A percentile compares a stretch with the other conserved stretches of the same genome.
These are phyloP conservation scores for Thereva unica DNA, from an alignment of 2,888 invertebrate genomes.

Conservation along the genomic window DNA sequence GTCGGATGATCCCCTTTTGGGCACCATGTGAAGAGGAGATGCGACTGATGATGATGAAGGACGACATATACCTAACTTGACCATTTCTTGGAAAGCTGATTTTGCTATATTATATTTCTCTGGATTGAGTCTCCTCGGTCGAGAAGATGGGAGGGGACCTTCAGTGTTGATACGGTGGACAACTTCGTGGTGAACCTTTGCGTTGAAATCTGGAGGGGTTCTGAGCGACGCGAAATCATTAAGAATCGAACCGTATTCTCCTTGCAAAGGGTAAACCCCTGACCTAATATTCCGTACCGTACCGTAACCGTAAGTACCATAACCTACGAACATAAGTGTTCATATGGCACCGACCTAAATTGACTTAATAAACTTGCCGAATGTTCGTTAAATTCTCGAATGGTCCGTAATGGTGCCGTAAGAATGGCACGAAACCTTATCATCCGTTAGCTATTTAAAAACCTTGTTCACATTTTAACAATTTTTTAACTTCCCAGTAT, in stretches of 20 bases:
- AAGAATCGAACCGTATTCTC: background rate
- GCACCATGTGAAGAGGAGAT: constrained; percentile 43
- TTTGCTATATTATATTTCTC: constrained; percentile 44
- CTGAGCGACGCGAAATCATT: background rate
- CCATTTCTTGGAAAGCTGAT: constrained; percentile 43
- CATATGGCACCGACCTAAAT: too few relatives aligned
- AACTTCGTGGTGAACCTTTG: constrained; percentile 12
- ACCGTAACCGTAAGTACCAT: too few relatives aligned
- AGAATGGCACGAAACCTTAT: too few relatives aligned
- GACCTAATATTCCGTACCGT: too few relatives aligned
- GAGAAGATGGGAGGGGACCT: constrained; percentile 37
- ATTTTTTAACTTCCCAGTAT: too few relatives aligned
- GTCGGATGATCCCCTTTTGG: too few relatives aligned
- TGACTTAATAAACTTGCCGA: too few relatives aligned
- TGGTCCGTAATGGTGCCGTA: too few relatives aligned
- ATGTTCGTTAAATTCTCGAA: too few relatives aligned
- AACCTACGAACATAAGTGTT: too few relatives aligned
- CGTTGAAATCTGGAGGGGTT: background rate
- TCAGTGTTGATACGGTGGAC: constrained; percentile 27
- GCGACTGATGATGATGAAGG: constrained; percentile 46
- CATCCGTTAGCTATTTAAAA: too few relatives aligned
- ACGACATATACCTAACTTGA: constrained; percentile 43
- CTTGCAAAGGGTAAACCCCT: background rate
- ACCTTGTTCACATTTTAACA: too few relatives aligned
- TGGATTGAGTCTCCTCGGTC: constrained; percentile 39